phyloP scores from a whole-genome alignment of 2,888 invertebrate genomes.

The Dyspetes luteomarginatus region DNA sequence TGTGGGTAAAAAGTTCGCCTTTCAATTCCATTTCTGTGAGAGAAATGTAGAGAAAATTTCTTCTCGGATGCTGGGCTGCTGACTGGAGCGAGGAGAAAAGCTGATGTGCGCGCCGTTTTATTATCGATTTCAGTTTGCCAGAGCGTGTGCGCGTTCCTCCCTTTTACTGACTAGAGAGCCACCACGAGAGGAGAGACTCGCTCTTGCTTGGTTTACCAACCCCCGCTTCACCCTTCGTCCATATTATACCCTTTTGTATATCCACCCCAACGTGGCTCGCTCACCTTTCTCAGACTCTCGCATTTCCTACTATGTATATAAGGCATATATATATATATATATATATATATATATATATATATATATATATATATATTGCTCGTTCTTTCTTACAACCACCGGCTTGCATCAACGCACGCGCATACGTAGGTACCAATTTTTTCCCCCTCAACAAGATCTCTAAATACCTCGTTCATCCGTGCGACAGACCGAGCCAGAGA shows the following conservation, averaged over 20 bases:
- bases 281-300: background rate
- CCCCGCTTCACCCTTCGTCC: background rate
- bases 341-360: no score
- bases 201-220: background rate
- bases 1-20: slow-evolving; percentile 10
- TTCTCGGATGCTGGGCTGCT: slow-evolving; percentile 77
- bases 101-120: slow-evolving; percentile 72
- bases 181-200: background rate
- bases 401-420: background rate
- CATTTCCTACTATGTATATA: background rate
- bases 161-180: background rate
- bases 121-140: slow-evolving; percentile 78
- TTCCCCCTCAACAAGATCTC: background rate
- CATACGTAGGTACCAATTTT: background rate
- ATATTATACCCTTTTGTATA: slow-evolving; percentile 2
- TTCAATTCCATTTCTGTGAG: background rate
- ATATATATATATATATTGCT: background rate
- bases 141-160: slow-evolving; percentile 14
- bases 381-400: slow-evolving; percentile 5
- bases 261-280: background rate
- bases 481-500: background rate
- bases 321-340: no score
- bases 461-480: slow-evolving; percentile 9
- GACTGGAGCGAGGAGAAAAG: slow-evolving; percentile 35
- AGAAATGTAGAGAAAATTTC: background rate